Evolutionary conservation across 2,113 vertebrate species (phyloP).

Genomic region (Melanotaenia duboulayi): DNA sequence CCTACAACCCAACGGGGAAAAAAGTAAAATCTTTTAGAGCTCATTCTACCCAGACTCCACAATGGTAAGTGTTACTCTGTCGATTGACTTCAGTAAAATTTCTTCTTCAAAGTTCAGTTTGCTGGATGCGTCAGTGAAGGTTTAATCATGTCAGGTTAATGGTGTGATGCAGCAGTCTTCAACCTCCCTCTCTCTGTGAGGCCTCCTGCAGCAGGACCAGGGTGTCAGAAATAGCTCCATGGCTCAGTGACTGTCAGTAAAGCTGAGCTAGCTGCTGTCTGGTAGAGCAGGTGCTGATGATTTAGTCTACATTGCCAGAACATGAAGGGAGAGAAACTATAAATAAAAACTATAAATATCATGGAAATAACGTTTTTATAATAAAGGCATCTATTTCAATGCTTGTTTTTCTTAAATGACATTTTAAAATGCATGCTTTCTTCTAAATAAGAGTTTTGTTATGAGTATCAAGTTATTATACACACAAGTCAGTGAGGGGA

Average conservation of each 20-base stretch:
- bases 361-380: not conserved
- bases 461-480: not conserved
- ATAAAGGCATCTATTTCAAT: not conserved
- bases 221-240: conserved; percentile 61
- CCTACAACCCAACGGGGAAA: not conserved
- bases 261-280: conserved; percentile 47
- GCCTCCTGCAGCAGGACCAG: conserved; percentile 8
- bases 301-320: conserved; percentile 5
- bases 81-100: not conserved
- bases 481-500: not conserved
- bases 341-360: not conserved
- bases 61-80: conserved; percentile 59
- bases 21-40: not conserved
- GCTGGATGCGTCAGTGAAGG: not conserved
- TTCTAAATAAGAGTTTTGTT: not conserved
- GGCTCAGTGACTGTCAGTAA: conserved; percentile 33
- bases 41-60: conserved; percentile 8
- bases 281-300: conserved; percentile 43
- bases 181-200: not conserved
- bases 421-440: not conserved
- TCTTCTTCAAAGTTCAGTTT: not conserved
- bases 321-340: not conserved
- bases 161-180: conserved; percentile 11
- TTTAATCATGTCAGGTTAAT: not conserved
- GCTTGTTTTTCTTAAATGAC: not conserved